These are phyloP conservation scores for Amblyornis subalaris DNA, from an alignment of 2,113 vertebrate genomes.

Conservation along the genomic window DNA sequence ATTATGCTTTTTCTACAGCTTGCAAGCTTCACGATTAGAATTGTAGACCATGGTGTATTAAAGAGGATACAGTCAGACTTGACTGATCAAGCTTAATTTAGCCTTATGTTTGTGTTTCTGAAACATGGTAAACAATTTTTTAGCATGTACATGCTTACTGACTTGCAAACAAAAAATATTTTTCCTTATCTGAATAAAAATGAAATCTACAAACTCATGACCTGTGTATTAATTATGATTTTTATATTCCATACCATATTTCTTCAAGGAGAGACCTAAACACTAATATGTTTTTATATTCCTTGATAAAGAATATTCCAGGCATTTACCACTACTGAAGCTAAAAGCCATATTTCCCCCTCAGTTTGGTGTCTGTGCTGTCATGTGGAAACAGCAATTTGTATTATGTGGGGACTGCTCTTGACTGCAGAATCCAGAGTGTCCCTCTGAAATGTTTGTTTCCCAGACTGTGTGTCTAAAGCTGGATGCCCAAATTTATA, in stretches of 20 bases:
- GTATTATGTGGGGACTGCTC: neutral
- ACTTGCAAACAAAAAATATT: constrained; percentile 24
- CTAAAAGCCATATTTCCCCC: neutral
- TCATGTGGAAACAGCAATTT: neutral
- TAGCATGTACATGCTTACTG: constrained; percentile 41
- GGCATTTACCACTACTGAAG: neutral
- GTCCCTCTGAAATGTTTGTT: neutral
- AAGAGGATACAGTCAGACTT: constrained; percentile 51
- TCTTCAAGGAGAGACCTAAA: neutral
- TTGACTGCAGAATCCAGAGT: neutral
- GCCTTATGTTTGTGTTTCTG: constrained; percentile 53
- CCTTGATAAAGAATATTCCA: neutral
- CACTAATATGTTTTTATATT: neutral
- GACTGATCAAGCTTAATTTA: constrained; percentile 51
- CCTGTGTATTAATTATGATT: neutral
- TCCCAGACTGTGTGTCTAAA: neutral
- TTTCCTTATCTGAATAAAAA: constrained; percentile 9
- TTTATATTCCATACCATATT: neutral
- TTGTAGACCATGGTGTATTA: neutral
- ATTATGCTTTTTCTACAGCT: constrained; percentile 29
- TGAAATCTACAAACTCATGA: constrained; percentile 13
- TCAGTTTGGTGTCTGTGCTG: neutral
- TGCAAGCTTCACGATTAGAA: constrained; percentile 5
- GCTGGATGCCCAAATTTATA: neutral
- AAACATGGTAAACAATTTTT: constrained; percentile 56